Evolutionary conservation across 2,113 vertebrate genomes (phyloP).

Genomic region (Mungos mungo): DNA sequence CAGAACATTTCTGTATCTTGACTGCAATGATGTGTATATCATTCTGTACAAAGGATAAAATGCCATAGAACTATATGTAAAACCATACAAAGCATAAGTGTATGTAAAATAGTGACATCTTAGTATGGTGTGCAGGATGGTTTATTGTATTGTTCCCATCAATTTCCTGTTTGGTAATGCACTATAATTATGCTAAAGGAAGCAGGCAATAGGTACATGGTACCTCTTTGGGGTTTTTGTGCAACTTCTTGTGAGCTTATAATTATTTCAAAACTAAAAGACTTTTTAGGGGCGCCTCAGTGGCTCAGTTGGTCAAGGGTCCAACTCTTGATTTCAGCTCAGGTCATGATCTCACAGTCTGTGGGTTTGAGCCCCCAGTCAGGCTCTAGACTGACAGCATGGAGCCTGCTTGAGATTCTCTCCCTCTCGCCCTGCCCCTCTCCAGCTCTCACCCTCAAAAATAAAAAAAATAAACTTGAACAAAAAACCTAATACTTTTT

Average conservation of each 20-base stretch:
- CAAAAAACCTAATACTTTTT: no score
- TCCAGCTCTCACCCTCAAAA: no score
- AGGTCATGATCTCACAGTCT: no score
- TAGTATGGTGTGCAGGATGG: background rate
- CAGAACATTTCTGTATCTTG: background rate
- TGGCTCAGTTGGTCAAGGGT: no score
- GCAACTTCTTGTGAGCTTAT: background rate
- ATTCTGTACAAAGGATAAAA: background rate
- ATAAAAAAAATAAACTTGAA: no score
- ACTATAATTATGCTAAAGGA: background rate
- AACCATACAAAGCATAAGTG: background rate
- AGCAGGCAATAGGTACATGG: background rate
- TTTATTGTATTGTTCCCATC: background rate
- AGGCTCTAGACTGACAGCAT: no score
- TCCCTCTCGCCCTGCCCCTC: no score
- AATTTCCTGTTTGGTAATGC: background rate
- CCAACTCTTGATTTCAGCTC: no score
- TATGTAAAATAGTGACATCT: background rate
- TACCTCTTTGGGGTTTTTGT: background rate
- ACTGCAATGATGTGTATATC: background rate
- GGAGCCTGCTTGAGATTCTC: no score
- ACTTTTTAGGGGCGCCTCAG: fast-evolving
- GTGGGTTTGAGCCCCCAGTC: no score
- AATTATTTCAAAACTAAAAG: background rate
- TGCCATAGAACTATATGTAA: background rate